Percentiles rank a stretch among this genome's conserved stretches.
These are phyloP conservation scores for Dasysyrphus tricinctus DNA, from an alignment of 2,888 invertebrate species.

Conservation along the genomic window DNA sequence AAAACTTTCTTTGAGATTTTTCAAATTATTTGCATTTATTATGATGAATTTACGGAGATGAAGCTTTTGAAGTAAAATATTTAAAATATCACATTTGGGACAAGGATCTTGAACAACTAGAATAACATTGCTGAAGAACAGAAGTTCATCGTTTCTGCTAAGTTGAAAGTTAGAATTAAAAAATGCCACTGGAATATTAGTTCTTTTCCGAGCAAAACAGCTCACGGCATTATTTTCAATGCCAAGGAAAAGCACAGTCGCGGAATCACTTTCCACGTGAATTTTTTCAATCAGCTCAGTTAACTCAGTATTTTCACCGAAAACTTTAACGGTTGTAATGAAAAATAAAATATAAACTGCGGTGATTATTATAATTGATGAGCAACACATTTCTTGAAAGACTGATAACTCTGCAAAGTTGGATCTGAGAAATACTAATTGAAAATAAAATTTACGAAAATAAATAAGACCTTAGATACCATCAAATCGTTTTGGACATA, in stretches of 20 bases:
- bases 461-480: background rate
- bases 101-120: background rate
- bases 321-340: background rate
- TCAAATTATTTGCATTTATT: background rate
- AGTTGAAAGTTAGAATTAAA: background rate
- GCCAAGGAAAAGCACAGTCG: background rate
- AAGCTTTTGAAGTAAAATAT: background rate
- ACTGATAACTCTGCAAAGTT: background rate
- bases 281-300: slow-evolving; percentile 5
- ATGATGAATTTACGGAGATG: background rate
- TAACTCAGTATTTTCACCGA: background rate
- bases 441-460: background rate
- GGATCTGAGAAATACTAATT: background rate
- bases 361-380: too few relatives aligned
- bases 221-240: background rate
- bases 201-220: background rate
- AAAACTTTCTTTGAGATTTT: background rate
- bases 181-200: background rate
- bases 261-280: background rate
- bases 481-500: background rate
- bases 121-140: background rate
- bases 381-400: background rate
- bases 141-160: background rate
- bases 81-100: background rate
- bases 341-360: background rate